Evolutionary conservation across 2,797 vertebrate species (phyloP), one percentile per base, ranked within the genome.

Genomic region (Manis pentadactyla): DNA sequence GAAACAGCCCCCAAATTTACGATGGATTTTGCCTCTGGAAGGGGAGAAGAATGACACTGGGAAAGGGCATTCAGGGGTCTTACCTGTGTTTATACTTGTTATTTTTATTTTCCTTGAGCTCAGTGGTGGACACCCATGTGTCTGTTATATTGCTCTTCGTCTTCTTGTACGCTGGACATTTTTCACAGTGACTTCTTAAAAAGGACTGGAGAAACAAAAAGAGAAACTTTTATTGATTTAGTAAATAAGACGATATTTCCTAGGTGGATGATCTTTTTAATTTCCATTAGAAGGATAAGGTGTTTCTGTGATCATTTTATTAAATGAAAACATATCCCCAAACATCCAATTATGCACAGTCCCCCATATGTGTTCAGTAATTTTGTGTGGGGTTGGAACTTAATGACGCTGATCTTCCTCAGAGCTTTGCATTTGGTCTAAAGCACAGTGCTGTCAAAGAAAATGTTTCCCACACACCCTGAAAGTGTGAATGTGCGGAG

Each of bases 401-500:
- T 2, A 1, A 63, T 0, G 51, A 25, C 66, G 11, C 82, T 81
- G 86, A 81, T 14, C 7, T 19, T 51, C 31, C 74, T 78, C 66
- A 59, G 61, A 95, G 73, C 55, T 63, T 78, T 93, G 95, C 77
- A 85, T 91, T 78, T 73, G 85, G 15, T 75, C 27, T 17, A 88
- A 89, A 86, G 94, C 71, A 34, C 4, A 64, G 83, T 66, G 85
- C 42, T 42, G 71, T 15, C 0, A 93, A 84, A 93, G 61, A 88
- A 96, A 87, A 74, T 75, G 51, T 91, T 95, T 46, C 92, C 94
- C 12, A 77, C 0, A 94, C 49, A 49, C 83, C 49, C 61, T 34
- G 93, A 73, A 97, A 51, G 9, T 88, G 74, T 2, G 88, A 97
- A 31, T 66, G 84, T 88, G 64, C 7, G 82, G 86, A 95, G 95